These are phyloP conservation scores for Patella pellucida DNA, from an alignment of 2,888 invertebrate genomes.

Conservation along the genomic window DNA sequence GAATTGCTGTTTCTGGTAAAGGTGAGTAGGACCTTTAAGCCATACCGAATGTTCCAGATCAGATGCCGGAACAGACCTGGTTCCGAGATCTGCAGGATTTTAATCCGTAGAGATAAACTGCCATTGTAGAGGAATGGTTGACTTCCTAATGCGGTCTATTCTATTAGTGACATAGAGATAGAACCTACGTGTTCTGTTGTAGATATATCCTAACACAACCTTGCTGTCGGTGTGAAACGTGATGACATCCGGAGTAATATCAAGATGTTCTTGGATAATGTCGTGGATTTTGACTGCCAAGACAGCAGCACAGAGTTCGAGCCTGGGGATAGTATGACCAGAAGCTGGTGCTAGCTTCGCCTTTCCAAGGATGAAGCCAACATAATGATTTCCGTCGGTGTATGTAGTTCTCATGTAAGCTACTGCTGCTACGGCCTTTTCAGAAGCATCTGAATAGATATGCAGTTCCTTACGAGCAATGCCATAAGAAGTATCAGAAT, in stretches of 20 bases:
- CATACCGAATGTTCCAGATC: slow-evolving; percentile 20
- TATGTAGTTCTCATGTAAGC: slow-evolving; percentile 26
- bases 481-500: no score
- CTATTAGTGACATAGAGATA: slow-evolving; percentile 37
- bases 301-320: slow-evolving; percentile 39
- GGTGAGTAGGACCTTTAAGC: slow-evolving; percentile 26
- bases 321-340: slow-evolving; percentile 35
- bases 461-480: no score
- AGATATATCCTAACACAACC: slow-evolving; percentile 36
- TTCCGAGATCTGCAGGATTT: slow-evolving; percentile 34
- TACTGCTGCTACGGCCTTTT: slow-evolving; percentile 26
- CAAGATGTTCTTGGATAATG: slow-evolving; percentile 21
- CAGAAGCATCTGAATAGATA: slow-evolving; percentile 25
- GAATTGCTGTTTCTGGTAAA: background rate
- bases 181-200: slow-evolving; percentile 32
- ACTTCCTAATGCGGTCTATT: slow-evolving; percentile 27
- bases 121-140: slow-evolving; percentile 29
- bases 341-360: slow-evolving; percentile 32
- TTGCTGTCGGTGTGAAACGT: slow-evolving; percentile 35
- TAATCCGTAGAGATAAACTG: slow-evolving; percentile 18
- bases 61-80: slow-evolving; percentile 18
- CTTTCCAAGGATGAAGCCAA: slow-evolving; percentile 35
- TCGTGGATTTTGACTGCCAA: slow-evolving; percentile 25
- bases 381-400: background rate
- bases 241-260: slow-evolving; percentile 14